These are phyloP conservation scores for Labrus mixtus DNA, from an alignment of 2,113 vertebrate genomes.

Conservation along the genomic window DNA sequence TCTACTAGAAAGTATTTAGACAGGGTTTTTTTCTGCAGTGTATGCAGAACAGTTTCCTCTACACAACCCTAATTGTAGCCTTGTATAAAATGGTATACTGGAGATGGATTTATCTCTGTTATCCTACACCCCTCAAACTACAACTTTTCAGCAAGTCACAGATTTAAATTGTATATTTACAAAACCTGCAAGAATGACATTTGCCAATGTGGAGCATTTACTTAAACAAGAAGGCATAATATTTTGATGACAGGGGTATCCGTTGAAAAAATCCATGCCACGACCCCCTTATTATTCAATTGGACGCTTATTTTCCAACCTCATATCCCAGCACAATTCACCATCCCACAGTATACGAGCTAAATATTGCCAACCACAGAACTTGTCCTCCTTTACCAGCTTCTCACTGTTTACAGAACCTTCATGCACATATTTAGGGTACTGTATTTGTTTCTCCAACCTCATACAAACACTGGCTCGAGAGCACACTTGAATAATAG, in stretches of 20 bases:
- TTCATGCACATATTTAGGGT: slow-evolving; percentile 27
- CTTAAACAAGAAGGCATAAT: slow-evolving; percentile 42
- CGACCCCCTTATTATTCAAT: slow-evolving; percentile 53
- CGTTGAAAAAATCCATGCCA: slow-evolving; percentile 29
- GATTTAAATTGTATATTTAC: neutral
- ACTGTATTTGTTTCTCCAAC: slow-evolving; percentile 35
- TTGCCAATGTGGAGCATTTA: slow-evolving; percentile 21
- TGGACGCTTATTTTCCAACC: slow-evolving; percentile 48
- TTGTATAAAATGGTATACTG: slow-evolving; percentile 55
- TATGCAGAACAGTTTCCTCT: slow-evolving; percentile 53
- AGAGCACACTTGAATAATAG: slow-evolving; percentile 30
- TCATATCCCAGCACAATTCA: slow-evolving; percentile 45
- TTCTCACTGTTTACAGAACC: slow-evolving; percentile 48
- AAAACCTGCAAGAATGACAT: neutral
- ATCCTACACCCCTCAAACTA: slow-evolving; percentile 39
- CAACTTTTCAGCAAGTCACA: slow-evolving; percentile 4
- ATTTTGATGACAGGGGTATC: slow-evolving; percentile 49
- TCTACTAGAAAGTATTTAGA: slow-evolving; percentile 16
- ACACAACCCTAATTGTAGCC: slow-evolving; percentile 47
- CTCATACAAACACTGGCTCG: slow-evolving; percentile 32
- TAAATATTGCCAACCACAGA: slow-evolving; percentile 56
- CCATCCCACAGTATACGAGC: slow-evolving; percentile 40
- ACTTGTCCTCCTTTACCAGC: slow-evolving; percentile 44
- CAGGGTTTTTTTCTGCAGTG: slow-evolving; percentile 40
- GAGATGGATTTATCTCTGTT: slow-evolving; percentile 51